phyloP scores from a whole-genome alignment of 2,113 vertebrate genomes.

The Bubo bubo region DNA sequence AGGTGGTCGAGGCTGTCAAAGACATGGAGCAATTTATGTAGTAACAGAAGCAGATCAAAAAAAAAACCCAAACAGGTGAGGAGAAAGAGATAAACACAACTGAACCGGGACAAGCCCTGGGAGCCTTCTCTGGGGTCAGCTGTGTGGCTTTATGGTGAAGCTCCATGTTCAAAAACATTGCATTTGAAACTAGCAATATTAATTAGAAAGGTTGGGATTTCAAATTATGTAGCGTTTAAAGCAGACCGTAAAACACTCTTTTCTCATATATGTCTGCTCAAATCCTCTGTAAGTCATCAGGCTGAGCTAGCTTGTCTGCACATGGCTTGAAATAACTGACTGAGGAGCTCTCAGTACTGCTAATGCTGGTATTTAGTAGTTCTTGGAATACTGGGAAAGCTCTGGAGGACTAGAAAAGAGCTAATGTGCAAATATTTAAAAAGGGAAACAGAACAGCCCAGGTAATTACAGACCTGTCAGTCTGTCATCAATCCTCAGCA shows the following conservation, averaged over 20 bases:
- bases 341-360: not conserved
- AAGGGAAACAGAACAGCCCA: conserved; percentile 53
- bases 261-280: not conserved
- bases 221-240: not conserved
- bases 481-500: conserved; percentile 49
- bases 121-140: not conserved
- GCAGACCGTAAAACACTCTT: not conserved
- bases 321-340: not conserved
- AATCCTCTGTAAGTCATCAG: not conserved
- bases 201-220: not conserved
- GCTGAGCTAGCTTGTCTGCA: not conserved
- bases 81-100: not conserved
- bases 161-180: not conserved
- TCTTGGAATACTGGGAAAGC: not conserved
- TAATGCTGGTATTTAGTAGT: not conserved
- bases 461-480: conserved; percentile 65
- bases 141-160: not conserved
- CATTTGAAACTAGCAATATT: not conserved
- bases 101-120: not conserved
- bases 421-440: conserved; percentile 68
- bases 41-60: not conserved
- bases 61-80: not conserved
- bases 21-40: not conserved
- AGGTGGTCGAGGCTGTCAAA: not conserved
- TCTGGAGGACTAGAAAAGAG: conserved; percentile 25